phyloP scores from a whole-genome alignment of 2,888 invertebrate species.

The Allophyes oxyacanthae region DNA sequence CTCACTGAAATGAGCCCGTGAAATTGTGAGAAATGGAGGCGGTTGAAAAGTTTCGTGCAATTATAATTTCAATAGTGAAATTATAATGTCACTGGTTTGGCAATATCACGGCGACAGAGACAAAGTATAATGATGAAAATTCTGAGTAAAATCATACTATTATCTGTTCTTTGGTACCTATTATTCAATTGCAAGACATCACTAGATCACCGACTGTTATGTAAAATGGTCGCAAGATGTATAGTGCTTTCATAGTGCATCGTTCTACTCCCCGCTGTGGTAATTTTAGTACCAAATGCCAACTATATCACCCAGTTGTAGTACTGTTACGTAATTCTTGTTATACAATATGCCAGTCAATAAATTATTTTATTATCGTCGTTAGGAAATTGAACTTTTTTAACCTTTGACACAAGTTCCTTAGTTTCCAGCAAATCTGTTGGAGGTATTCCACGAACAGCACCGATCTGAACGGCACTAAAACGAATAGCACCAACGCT shows the following conservation, averaged over 20 bases:
- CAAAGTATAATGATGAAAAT: conserved; percentile 14
- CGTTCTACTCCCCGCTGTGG: conserved; percentile 42
- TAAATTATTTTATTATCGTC: conserved; percentile 22
- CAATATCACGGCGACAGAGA: too few species aligned
- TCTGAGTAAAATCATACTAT: too few species aligned
- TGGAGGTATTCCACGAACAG: too few species aligned
- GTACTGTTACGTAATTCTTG: conserved; percentile 30
- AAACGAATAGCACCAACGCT: too few species aligned
- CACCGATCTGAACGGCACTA: too few species aligned
- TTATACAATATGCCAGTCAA: conserved; percentile 42
- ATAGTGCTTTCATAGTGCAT: conserved; percentile 10
- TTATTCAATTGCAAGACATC: conserved; percentile 17
- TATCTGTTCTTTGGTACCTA: too few species aligned
- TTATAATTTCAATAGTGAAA: too few species aligned
- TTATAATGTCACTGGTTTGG: too few species aligned
- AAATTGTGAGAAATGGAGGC: too few species aligned
- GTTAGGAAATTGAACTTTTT: conserved; percentile 5
- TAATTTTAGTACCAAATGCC: conserved; percentile 42
- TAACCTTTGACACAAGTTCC: background rate
- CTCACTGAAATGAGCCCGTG: too few species aligned
- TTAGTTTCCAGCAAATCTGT: too few species aligned
- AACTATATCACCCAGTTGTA: conserved; percentile 21
- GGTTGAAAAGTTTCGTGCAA: too few species aligned
- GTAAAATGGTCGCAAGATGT: conserved; percentile 16
- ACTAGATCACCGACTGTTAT: conserved; percentile 22